phyloP scores from a whole-genome alignment of 2,113 vertebrate species.

The Oryzias melastigma region DNA sequence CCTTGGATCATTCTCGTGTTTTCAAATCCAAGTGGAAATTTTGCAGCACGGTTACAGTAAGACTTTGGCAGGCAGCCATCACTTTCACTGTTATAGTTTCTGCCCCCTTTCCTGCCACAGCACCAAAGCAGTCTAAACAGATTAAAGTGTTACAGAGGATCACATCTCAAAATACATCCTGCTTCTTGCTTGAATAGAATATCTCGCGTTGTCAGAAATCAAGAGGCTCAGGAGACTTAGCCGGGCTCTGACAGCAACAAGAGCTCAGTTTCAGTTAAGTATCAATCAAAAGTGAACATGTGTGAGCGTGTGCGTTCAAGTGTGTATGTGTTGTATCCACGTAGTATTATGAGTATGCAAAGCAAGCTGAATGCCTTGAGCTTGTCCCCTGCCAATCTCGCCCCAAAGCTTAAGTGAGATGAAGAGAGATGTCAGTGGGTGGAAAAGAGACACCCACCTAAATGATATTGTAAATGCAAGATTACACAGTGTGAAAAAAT shows the following conservation, averaged over 20 bases:
- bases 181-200: slow-evolving; percentile 66
- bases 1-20: slow-evolving; percentile 14
- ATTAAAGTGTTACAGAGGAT: slow-evolving; percentile 77
- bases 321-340: slow-evolving; percentile 34
- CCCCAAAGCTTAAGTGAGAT: slow-evolving; percentile 49
- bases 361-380: slow-evolving; percentile 60
- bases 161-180: slow-evolving; percentile 70
- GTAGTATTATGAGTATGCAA: slow-evolving; percentile 64
- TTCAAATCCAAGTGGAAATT: slow-evolving; percentile 44
- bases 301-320: slow-evolving; percentile 11
- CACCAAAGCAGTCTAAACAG: slow-evolving; percentile 76
- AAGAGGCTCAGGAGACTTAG: slow-evolving; percentile 72
- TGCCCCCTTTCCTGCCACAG: slow-evolving; percentile 58
- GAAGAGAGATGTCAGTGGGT: slow-evolving; percentile 70
- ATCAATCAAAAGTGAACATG: slow-evolving; percentile 72
- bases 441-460: slow-evolving; percentile 67
- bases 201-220: slow-evolving; percentile 76
- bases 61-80: slow-evolving; percentile 56
- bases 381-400: slow-evolving; percentile 77
- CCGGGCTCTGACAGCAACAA: slow-evolving; percentile 73
- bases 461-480: slow-evolving; percentile 77
- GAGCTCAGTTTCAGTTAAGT: slow-evolving; percentile 78
- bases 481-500: slow-evolving; percentile 74
- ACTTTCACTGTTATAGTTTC: slow-evolving; percentile 55
- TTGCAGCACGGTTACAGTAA: slow-evolving; percentile 33